Evolutionary conservation across 2,113 vertebrate genomes (phyloP), one percentile per base, ranked within the genome.

Genomic region (Uropsilus gracilis): DNA sequence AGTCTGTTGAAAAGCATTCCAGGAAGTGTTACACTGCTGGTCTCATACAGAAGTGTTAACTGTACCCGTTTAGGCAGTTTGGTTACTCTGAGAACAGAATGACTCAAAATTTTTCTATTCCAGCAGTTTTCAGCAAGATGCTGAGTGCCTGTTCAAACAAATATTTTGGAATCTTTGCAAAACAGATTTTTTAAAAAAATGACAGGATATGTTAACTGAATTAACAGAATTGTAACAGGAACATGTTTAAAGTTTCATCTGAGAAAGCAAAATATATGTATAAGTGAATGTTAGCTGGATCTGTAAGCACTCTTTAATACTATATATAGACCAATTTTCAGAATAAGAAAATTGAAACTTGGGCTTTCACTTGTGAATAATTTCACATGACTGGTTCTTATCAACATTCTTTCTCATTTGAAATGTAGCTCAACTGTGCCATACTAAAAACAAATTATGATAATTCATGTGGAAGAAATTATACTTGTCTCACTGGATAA

Each of bases 111-210:
- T 96, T 95, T 95, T 94, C 94, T 94, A 95, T 97, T 89, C 89
- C 86, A 88, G 78, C 73, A 16, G 59, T 95, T 97, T 95, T 94
- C 92, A 95, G 96, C 68, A 9, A 95, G 95, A 95, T 75, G 89
- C 72, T 75, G 80, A 93, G 68, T 46, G 91, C 89, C 86, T 94
- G 72, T 93, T 88, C 93, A 94, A 94, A 97, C 80, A 97, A 86
- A 94, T 87, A 96, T 78, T 95, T 84, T 95, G 81, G 84, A 97
- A 85, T 95, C 76, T 92, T 96, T 92, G 95, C 96, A 96, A 95
- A 94, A 96, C 66, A 91, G 76, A 89, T 83, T 92, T 76, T 89
- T 85, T 64, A 78, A 95, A 94, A 96, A 95, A 9, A 88, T 59
- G 92, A 76, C 68, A 87, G 91, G 83, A 95, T 84, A 95, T 94